Evolutionary conservation across 64 coral and sea anemone genomes (phyloP).

Genomic region (Hydrozoanthus tunicans): DNA sequence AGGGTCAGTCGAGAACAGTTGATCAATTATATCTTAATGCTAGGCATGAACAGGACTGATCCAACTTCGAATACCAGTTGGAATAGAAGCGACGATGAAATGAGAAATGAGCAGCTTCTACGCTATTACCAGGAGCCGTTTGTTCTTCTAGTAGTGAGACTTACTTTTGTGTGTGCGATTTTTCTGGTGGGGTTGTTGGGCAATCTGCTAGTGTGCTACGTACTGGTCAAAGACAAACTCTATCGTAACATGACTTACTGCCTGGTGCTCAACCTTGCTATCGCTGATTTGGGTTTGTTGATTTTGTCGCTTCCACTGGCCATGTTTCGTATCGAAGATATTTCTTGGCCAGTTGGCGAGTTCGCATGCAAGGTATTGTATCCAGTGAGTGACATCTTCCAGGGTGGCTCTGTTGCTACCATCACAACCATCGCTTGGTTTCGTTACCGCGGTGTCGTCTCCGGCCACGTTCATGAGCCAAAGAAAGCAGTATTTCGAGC

Average conservation of each 20-base stretch:
- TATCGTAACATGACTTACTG: conserved; percentile 69
- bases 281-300: conserved; percentile 76
- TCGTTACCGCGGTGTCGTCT: conserved; percentile 79
- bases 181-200: conserved; percentile 72
- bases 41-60: conserved; percentile 23
- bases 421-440: conserved; percentile 81
- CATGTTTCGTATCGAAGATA: conserved; percentile 74
- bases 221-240: conserved; percentile 73
- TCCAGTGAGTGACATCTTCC: conserved; percentile 85
- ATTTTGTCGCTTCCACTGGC: conserved; percentile 79
- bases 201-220: conserved; percentile 79
- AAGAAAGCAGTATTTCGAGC: conserved; percentile 42
- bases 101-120: neutral
- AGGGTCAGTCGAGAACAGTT: neutral
- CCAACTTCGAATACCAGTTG: neutral
- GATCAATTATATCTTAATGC: neutral
- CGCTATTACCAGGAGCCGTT: conserved; percentile 74
- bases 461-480: conserved; percentile 58
- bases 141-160: conserved; percentile 44
- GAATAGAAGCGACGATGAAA: neutral
- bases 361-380: conserved; percentile 85
- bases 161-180: conserved; percentile 63
- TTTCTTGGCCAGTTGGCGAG: conserved; percentile 81
- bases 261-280: conserved; percentile 75
- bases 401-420: conserved; percentile 81